A percentile compares a stretch with the other conserved stretches of the same genome.
These are phyloP conservation scores for Syngnathus floridae DNA, from an alignment of 2,113 vertebrate species.

Conservation along the genomic window DNA sequence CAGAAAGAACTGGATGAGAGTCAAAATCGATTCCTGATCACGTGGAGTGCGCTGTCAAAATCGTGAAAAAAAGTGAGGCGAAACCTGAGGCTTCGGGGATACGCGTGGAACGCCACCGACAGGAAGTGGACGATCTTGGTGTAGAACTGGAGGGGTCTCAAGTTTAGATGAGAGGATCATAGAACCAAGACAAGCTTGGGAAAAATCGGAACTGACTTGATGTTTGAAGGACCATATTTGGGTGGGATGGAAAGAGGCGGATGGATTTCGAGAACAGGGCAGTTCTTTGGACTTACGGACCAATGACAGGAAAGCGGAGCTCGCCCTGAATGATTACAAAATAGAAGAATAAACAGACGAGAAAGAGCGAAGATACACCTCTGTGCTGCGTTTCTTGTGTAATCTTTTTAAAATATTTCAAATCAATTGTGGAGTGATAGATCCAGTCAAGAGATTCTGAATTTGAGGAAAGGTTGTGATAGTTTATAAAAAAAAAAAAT, in stretches of 20 bases:
- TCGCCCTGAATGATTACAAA: background rate
- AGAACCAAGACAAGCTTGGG: background rate
- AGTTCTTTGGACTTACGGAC: background rate
- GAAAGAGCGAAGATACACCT: background rate
- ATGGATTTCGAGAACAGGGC: background rate
- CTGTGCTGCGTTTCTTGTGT: background rate
- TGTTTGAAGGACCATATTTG: background rate
- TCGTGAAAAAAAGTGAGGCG: background rate
- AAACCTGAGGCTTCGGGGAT: background rate
- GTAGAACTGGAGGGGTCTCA: too few relatives aligned
- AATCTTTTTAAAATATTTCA: background rate
- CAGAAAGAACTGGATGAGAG: conserved; percentile 26
- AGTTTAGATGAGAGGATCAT: background rate
- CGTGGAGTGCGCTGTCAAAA: conserved; percentile 2
- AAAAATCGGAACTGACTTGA: background rate
- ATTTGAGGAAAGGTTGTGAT: too few relatives aligned
- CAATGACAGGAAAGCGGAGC: background rate
- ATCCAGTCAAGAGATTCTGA: too few relatives aligned
- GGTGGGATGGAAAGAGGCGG: background rate
- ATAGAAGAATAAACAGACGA: background rate
- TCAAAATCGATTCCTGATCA: conserved; percentile 39
- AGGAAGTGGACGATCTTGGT: background rate
- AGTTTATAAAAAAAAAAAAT: too few relatives aligned
- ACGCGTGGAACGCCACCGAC: background rate
- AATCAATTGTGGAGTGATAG: too few relatives aligned